A percentile compares a stretch with the other conserved stretches of the same genome.
These are phyloP conservation scores for Penaeus japonicus DNA, from an alignment of 1,140 invertebrate species.

Conservation along the genomic window DNA sequence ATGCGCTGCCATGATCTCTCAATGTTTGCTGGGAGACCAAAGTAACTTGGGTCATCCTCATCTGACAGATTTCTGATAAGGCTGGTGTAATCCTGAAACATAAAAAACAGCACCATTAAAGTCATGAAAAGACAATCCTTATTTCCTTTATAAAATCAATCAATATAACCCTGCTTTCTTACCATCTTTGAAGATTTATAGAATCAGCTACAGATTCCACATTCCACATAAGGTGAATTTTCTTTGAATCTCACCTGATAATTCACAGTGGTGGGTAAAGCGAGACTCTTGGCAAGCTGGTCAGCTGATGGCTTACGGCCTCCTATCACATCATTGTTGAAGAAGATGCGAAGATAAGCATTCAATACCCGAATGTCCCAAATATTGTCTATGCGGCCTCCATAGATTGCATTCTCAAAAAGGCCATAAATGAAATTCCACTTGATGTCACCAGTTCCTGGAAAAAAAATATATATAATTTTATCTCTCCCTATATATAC, in stretches of 20 bases:
- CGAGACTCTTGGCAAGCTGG: slow-evolving; percentile 67
- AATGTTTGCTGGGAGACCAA: slow-evolving; percentile 84
- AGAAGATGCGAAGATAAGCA: slow-evolving; percentile 79
- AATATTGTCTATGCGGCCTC: slow-evolving; percentile 84
- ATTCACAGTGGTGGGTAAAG: slow-evolving; percentile 67
- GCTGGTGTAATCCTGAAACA: slow-evolving; percentile 70
- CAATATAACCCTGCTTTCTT: not conserved
- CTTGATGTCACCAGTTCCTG: slow-evolving; percentile 64
- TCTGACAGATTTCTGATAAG: slow-evolving; percentile 74
- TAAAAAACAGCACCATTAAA: slow-evolving; percentile 1
- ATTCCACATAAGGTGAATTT: not conserved
- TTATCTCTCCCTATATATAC: not conserved
- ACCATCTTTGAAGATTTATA: too few species aligned
- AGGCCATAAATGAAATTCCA: slow-evolving; percentile 85
- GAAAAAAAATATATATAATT: not conserved
- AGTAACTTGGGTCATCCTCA: slow-evolving; percentile 74
- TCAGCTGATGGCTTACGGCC: slow-evolving; percentile 68
- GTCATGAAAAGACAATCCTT: too few species aligned
- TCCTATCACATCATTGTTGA: slow-evolving; percentile 68
- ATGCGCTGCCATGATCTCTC: slow-evolving; percentile 79
- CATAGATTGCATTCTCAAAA: slow-evolving; percentile 84
- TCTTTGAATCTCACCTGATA: slow-evolving; percentile 58
- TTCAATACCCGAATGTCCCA: slow-evolving; percentile 79
- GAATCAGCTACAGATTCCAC: too few species aligned
- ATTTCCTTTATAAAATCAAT: not conserved